phyloP scores from a whole-genome alignment of 2,797 vertebrate genomes.

The Rachycentron canadum region DNA sequence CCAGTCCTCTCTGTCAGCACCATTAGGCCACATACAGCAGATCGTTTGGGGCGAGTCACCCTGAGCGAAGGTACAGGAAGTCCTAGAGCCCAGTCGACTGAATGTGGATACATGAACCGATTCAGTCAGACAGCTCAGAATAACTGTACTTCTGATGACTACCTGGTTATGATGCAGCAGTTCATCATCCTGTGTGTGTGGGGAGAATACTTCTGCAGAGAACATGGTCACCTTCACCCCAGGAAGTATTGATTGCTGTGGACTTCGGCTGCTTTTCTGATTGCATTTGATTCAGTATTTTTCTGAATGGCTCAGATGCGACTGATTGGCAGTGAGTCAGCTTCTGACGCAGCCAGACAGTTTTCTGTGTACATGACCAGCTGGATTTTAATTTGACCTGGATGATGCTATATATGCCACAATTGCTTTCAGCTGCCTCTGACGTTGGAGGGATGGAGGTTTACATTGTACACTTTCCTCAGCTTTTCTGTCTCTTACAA shows the following conservation, averaged over 20 bases:
- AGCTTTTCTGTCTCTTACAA: too few species aligned
- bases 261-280: background rate
- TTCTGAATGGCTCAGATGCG: constrained; percentile 7
- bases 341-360: background rate
- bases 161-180: constrained; percentile 37
- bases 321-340: constrained; percentile 38
- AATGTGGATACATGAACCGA: constrained; percentile 15
- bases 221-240: constrained; percentile 28
- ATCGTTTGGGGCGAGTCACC: constrained; percentile 44
- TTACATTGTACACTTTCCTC: too few species aligned
- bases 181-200: background rate
- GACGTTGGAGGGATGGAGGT: background rate
- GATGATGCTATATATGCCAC: background rate
- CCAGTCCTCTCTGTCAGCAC: constrained; percentile 43
- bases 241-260: constrained; percentile 32
- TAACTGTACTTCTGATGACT: background rate
- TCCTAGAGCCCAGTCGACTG: constrained; percentile 44
- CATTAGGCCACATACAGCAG: constrained; percentile 1
- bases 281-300: constrained; percentile 14
- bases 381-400: constrained; percentile 4
- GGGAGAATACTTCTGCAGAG: constrained; percentile 17
- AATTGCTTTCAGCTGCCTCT: background rate
- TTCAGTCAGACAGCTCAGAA: constrained; percentile 1
- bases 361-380: background rate
- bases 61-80: constrained; percentile 30